Conservation (phyloP, 2,113 vertebrate species). For the Charina bottae region DNA sequence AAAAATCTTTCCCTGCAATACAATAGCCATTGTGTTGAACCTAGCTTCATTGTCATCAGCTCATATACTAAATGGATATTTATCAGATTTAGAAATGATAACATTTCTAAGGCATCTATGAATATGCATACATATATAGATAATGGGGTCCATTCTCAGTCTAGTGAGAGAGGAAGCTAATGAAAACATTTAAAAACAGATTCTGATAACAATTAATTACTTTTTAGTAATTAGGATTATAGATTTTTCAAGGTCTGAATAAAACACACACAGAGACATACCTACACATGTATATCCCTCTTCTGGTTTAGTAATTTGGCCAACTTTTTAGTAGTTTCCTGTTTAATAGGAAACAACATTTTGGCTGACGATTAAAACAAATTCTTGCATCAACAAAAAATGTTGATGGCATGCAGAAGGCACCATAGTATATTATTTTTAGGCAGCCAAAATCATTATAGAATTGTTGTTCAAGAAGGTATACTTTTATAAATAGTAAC, state of each 20-base stretch:
- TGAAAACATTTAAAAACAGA: not conserved
- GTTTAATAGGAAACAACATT: not conserved
- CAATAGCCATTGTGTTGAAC: not conserved
- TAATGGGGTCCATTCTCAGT: not conserved
- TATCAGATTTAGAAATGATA: not conserved
- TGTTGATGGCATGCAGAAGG: slow-evolving; percentile 14
- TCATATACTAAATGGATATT: not conserved
- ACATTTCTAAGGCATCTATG: not conserved
- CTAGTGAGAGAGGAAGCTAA: not conserved
- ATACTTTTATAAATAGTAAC: slow-evolving; percentile 70
- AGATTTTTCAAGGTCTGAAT: not conserved
- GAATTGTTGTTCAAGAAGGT: slow-evolving; percentile 59
- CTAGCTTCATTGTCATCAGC: not conserved
- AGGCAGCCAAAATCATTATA: slow-evolving; percentile 55
- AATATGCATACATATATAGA: not conserved
- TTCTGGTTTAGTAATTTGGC: not conserved
- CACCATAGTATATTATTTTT: slow-evolving; percentile 45
- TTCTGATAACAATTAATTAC: not conserved
- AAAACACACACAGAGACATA: not conserved
- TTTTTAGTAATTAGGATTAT: not conserved
- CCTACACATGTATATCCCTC: not conserved
- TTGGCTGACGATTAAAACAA: slow-evolving; percentile 15
- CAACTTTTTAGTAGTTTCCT: not conserved
- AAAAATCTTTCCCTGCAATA: not conserved
- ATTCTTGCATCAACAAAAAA: slow-evolving; percentile 37